These are phyloP conservation scores for Cosmia trapezina DNA, from an alignment of 2,888 invertebrate species.

Conservation along the genomic window DNA sequence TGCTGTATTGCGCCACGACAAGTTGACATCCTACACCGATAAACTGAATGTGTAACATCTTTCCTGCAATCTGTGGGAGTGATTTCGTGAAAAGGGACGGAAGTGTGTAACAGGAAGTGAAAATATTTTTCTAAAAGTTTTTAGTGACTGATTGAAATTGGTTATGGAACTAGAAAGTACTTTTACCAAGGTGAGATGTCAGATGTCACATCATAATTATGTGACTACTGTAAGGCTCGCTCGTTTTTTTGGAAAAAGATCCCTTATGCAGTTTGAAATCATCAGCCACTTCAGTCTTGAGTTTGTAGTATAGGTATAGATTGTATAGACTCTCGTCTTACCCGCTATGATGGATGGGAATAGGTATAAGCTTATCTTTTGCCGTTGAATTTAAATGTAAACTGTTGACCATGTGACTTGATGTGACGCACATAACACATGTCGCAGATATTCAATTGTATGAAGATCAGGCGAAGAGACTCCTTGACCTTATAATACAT, in stretches of 20 bases:
- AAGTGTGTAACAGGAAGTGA: too few relatives aligned
- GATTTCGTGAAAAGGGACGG: too few relatives aligned
- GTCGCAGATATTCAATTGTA: conserved; percentile 32
- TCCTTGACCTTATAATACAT: conserved; percentile 9
- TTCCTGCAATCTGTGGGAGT: too few relatives aligned
- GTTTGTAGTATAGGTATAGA: too few relatives aligned
- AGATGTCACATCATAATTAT: too few relatives aligned
- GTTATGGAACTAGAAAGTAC: too few relatives aligned
- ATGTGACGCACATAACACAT: background rate
- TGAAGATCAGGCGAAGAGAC: conserved; percentile 15
- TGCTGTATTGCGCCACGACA: too few relatives aligned
- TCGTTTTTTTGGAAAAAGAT: background rate
- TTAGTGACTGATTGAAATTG: too few relatives aligned
- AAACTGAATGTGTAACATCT: background rate
- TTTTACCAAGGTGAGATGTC: too few relatives aligned
- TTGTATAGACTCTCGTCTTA: background rate
- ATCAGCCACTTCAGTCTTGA: background rate
- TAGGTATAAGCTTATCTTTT: background rate
- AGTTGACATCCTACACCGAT: background rate
- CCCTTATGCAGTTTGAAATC: background rate
- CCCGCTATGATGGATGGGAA: background rate
- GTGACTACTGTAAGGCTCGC: too few relatives aligned
- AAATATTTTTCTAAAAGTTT: too few relatives aligned
- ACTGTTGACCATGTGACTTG: background rate
- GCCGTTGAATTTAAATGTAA: background rate